phyloP scores from a whole-genome alignment of 2,797 vertebrate genomes.

The Potorous gilbertii region DNA sequence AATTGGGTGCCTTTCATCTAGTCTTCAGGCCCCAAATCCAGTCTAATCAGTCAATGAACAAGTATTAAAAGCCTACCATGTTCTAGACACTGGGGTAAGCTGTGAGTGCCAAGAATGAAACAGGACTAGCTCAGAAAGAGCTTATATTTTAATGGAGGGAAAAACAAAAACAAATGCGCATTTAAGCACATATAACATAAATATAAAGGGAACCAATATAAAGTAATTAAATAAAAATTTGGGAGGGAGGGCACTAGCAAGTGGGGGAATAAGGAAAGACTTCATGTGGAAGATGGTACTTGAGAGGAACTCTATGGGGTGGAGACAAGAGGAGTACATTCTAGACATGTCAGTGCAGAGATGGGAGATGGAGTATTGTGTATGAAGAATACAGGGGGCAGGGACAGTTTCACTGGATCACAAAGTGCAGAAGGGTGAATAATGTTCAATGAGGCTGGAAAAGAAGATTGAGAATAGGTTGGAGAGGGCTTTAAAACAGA shows the following conservation, averaged over 20 bases:
- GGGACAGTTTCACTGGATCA: background rate
- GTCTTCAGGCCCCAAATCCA: background rate
- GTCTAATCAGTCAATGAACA: background rate
- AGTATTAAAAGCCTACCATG: background rate
- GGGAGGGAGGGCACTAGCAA: background rate
- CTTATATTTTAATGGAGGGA: background rate
- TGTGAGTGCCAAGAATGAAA: background rate
- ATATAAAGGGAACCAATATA: background rate
- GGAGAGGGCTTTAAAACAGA: background rate
- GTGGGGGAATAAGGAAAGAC: background rate
- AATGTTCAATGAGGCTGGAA: background rate
- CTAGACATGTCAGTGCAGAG: background rate
- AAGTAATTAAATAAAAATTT: background rate
- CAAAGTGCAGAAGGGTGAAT: background rate
- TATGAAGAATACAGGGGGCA: background rate
- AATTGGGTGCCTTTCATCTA: background rate
- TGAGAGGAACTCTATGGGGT: background rate
- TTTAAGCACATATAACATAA: background rate
- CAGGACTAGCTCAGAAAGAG: background rate
- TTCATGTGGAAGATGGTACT: background rate
- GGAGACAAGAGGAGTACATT: background rate
- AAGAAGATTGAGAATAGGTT: background rate
- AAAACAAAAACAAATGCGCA: background rate
- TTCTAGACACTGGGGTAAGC: background rate
- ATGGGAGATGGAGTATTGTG: background rate